phyloP scores from a whole-genome alignment of 1,140 invertebrate species.

The Tetragonula clypearis region DNA sequence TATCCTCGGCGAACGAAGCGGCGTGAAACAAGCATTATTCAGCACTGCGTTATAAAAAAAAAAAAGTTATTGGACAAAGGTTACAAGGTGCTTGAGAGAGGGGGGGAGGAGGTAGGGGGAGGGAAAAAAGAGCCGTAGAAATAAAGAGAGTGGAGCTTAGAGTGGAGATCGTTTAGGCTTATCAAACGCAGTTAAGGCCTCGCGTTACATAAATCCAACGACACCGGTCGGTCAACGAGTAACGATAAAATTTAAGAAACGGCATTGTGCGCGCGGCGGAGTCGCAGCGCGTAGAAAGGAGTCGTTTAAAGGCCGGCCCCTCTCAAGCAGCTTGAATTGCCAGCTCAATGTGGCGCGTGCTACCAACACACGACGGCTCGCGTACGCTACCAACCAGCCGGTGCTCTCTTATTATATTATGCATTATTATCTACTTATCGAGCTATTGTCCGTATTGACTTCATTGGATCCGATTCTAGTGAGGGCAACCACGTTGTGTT shows the following conservation, averaged over 20 bases:
- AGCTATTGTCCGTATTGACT: slow-evolving; percentile 72
- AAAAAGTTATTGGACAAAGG: background rate
- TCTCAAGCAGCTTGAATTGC: slow-evolving; percentile 67
- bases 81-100: background rate
- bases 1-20: background rate
- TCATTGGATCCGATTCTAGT: slow-evolving; percentile 68
- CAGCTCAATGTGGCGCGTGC: slow-evolving; percentile 72
- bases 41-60: too few relatives aligned
- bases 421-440: slow-evolving; percentile 76
- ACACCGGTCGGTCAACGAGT: slow-evolving; percentile 59
- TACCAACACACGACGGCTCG: slow-evolving; percentile 65
- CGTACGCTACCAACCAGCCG: slow-evolving; percentile 56
- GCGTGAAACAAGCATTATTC: background rate
- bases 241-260: slow-evolving; percentile 69
- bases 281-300: slow-evolving; percentile 62
- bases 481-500: slow-evolving; percentile 44
- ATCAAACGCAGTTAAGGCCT: slow-evolving; percentile 56
- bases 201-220: slow-evolving; percentile 65
- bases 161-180: slow-evolving; percentile 49
- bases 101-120: too few relatives aligned
- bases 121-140: background rate
- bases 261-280: slow-evolving; percentile 58
- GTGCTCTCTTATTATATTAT: slow-evolving; percentile 75
- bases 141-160: background rate
- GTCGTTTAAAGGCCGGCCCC: slow-evolving; percentile 62